Conservation (phyloP, 1,140 invertebrate genomes). For the Aphis craccivora region DNA sequence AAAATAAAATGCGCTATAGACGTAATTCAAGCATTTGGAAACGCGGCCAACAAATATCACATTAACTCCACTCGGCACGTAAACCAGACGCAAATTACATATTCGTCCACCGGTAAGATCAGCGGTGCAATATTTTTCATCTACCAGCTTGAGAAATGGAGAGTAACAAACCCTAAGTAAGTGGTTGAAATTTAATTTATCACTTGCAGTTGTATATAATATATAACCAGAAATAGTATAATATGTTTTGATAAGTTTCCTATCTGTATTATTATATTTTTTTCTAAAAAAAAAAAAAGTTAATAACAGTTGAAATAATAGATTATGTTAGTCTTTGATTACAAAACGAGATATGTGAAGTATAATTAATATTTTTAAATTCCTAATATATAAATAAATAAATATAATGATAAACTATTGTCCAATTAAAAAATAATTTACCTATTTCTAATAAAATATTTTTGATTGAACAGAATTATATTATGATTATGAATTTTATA, state of each 20-base stretch:
- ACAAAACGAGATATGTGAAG: background rate
- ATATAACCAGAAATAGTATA: background rate
- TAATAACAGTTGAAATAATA: background rate
- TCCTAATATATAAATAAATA: background rate
- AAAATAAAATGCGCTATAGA: constrained; percentile 76
- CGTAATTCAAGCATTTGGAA: constrained; percentile 82
- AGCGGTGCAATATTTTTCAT: constrained; percentile 85
- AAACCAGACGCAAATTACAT: constrained; percentile 84
- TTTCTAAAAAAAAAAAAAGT: background rate
- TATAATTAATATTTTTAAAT: background rate
- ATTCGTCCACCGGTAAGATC: constrained; percentile 82
- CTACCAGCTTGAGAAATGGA: constrained; percentile 87
- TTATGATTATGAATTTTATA: background rate
- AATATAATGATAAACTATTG: background rate
- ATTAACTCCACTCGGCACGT: constrained; percentile 85
- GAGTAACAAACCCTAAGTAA: constrained; percentile 81
- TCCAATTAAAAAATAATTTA: background rate
- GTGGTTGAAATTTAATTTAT: constrained; percentile 60
- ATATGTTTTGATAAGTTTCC: background rate
- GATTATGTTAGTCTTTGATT: background rate
- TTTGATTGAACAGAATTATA: background rate
- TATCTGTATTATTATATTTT: background rate
- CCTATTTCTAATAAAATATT: background rate
- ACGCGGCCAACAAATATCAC: constrained; percentile 86
- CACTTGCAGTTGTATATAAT: background rate